phyloP scores from a whole-genome alignment of 2,113 vertebrate species.

The Dasyurus viverrinus region DNA sequence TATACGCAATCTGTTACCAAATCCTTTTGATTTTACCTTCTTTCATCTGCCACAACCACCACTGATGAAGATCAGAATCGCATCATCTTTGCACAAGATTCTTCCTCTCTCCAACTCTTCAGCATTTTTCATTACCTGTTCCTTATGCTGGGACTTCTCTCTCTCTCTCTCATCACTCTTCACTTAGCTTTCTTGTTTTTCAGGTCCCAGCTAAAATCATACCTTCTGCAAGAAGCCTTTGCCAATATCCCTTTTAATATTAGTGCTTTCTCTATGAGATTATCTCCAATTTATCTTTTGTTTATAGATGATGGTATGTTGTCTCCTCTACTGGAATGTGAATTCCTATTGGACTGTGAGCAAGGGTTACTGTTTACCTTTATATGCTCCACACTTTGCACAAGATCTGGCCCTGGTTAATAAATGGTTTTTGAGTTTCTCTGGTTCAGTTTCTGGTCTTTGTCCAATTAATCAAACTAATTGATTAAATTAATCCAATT shows the following conservation, averaged over 20 bases:
- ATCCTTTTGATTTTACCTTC: background rate
- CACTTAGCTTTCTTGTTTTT: background rate
- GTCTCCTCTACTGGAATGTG: too few relatives aligned
- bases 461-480: background rate
- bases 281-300: too few relatives aligned
- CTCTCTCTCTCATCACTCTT: background rate
- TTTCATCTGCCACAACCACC: background rate
- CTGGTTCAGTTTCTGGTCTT: background rate
- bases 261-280: background rate
- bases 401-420: too few relatives aligned
- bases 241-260: background rate
- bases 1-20: background rate
- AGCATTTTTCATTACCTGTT: background rate
- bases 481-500: too few relatives aligned
- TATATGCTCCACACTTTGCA: too few relatives aligned
- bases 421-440: background rate
- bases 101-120: background rate
- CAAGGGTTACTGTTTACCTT: background rate
- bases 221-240: background rate
- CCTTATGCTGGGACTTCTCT: background rate
- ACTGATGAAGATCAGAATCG: background rate
- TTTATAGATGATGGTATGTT: background rate
- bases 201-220: background rate
- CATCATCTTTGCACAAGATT: background rate
- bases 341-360: too few relatives aligned